Conservation (phyloP, 2,797 vertebrate genomes). For the Rallus crepitans region DNA sequence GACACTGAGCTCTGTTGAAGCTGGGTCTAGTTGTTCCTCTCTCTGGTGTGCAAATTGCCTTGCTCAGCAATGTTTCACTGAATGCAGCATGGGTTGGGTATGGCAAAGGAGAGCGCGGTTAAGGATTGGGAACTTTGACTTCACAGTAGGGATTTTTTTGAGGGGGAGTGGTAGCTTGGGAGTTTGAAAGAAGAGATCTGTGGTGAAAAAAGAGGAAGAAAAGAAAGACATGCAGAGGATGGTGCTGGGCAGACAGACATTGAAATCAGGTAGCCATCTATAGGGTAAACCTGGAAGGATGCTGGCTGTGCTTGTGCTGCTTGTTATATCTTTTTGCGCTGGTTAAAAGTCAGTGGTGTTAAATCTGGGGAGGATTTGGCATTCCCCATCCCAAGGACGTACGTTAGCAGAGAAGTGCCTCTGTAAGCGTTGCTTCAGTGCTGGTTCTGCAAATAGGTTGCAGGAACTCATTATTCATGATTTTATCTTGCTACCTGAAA, state of each 20-base stretch:
- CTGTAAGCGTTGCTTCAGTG: constrained; percentile 6
- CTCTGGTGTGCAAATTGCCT: not conserved
- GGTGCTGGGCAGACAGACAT: not conserved
- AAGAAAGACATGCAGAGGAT: not conserved
- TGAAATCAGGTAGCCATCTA: not conserved
- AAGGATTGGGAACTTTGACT: not conserved
- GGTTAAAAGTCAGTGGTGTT: not conserved
- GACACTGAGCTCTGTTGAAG: not conserved
- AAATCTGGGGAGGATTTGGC: not conserved
- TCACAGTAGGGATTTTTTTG: not conserved
- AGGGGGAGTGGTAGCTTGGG: not conserved
- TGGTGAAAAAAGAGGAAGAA: not conserved
- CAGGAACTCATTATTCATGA: constrained; percentile 70
- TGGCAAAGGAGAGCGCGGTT: not conserved
- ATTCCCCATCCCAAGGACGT: not conserved
- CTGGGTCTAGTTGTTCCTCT: not conserved
- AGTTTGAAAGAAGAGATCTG: not conserved
- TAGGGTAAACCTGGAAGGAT: not conserved
- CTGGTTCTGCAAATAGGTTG: constrained; percentile 48
- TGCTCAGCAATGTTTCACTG: not conserved
- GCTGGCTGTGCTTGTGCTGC: not conserved
- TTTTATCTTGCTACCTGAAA: constrained; percentile 72
- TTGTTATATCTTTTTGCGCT: not conserved
- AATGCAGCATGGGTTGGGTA: not conserved
- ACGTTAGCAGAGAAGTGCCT: not conserved